A percentile compares a stretch with the other conserved stretches of the same genome.
Conservation (phyloP, 2,797 vertebrate species). For the Selene dorsalis region DNA sequence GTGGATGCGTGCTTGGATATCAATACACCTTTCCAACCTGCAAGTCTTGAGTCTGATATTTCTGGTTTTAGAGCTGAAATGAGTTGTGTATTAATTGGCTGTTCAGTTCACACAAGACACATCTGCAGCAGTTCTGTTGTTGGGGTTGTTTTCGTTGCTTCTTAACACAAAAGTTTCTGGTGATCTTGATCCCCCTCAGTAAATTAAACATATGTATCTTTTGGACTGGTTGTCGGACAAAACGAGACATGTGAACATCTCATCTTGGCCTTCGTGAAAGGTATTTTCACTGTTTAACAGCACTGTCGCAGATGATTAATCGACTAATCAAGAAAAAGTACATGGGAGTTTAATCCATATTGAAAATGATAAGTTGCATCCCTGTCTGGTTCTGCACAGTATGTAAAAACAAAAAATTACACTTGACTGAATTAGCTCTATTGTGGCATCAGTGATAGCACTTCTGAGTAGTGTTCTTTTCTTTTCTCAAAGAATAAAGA, state of each 20-base stretch:
- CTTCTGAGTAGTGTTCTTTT: not conserved
- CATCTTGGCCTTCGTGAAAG: not conserved
- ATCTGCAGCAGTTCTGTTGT: not conserved
- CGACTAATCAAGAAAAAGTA: not conserved
- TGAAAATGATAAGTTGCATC: not conserved
- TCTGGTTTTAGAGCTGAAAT: not conserved
- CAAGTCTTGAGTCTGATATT: not conserved
- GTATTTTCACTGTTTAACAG: not conserved
- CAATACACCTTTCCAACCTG: not conserved
- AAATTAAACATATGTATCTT: not conserved
- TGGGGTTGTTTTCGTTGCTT: no score
- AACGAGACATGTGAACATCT: not conserved
- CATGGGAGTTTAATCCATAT: not conserved
- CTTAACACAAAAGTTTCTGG: not conserved
- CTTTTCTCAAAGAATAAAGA: constrained; percentile 1
- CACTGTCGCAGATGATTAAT: not conserved
- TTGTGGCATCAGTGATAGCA: constrained; percentile 1
- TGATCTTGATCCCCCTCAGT: not conserved
- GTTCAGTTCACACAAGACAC: no score
- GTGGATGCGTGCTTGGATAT: constrained; percentile 14
- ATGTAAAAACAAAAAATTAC: not conserved
- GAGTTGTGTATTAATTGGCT: not conserved
- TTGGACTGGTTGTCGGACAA: not conserved
- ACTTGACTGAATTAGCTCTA: constrained; percentile 9
- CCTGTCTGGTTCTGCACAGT: not conserved